A percentile compares a stretch with the other conserved stretches of the same genome.
Evolutionary conservation across 2,888 invertebrate genomes (phyloP).

Genomic region (Ectropis crepuscularia): DNA sequence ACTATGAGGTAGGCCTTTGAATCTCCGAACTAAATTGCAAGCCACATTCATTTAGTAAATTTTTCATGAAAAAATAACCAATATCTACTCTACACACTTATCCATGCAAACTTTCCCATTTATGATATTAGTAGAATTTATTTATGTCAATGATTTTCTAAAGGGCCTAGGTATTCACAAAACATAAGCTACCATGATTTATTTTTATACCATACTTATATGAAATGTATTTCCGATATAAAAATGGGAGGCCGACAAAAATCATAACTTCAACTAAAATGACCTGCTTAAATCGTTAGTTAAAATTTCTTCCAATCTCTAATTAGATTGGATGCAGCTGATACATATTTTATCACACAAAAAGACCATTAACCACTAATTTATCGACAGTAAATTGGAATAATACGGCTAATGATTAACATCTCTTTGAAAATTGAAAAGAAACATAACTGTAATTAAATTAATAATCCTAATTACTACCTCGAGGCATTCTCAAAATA

Average conservation of each 20-base stretch:
- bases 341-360: slow-evolving; percentile 40
- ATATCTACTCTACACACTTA: no score
- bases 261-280: slow-evolving; percentile 11
- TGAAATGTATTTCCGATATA: not conserved
- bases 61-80: no score
- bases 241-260: not conserved
- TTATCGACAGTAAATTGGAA: slow-evolving; percentile 46
- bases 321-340: slow-evolving; percentile 42
- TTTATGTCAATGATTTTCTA: no score
- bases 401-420: slow-evolving; percentile 44
- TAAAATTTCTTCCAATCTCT: slow-evolving; percentile 28
- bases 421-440: slow-evolving; percentile 51
- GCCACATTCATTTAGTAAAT: no score
- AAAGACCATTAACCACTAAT: slow-evolving; percentile 38
- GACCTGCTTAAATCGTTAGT: slow-evolving; percentile 29
- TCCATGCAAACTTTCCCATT: no score
- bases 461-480: slow-evolving; percentile 66
- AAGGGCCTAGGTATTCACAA: no score
- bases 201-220: not conserved
- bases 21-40: no score
- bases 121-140: no score
- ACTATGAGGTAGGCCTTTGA: no score
- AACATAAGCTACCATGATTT: no score
- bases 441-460: slow-evolving; percentile 61
- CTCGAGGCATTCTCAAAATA: slow-evolving; percentile 63